Base-by-base conservation (phyloP, 2,888 invertebrate genomes). In the Halictus ligatus region DNA sequence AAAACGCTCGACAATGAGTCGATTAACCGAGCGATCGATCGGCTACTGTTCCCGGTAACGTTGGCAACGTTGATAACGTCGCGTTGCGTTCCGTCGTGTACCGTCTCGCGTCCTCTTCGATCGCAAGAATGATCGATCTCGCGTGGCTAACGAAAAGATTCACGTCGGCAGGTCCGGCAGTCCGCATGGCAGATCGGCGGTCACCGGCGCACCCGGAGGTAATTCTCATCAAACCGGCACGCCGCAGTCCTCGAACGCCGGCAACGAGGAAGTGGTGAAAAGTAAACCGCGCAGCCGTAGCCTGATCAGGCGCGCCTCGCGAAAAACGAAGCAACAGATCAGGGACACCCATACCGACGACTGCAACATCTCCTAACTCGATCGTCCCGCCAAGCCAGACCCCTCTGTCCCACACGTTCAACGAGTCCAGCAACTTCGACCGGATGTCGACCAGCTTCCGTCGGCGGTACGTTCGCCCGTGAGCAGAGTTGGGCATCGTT, bases 271-370 rank as follows among this genome's bases (percentile, higher is more conserved):
- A 64, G 96, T 96, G 89, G 95, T 96, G 25, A 96, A 96, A 93
- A 94, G 96, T 86, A 97, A 97, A 91, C 97, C 97, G 2, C 95
- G 97, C 88, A 97, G 97, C 92, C 96, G 97, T 84, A 98, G 98
- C 85, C 96, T 98, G 85, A 98, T 98, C 91, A 96, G 98, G 89
- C 96, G 98, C 87, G 97, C 98, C 84, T 98, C 97, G 92, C 96
- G 97, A 90, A 98, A 98, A 95, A 97, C 97, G 86, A 97, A 97
- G 93, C 97, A 97, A 93, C 97, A 97, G 95, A 97, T 97, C 91
- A 96, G 97, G 90, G 97, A 97, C 92, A 96, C 97, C 73, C 97
- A 97, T 89, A 95, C 96, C 50, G 97, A 97, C 89, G 97, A 97
- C 93, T 97, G 97, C 94, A 97, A 96, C 93, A 96, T 97, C 92